Evolutionary conservation across 2,888 invertebrate species (phyloP).

Genomic region (Stratiomys singularior): DNA sequence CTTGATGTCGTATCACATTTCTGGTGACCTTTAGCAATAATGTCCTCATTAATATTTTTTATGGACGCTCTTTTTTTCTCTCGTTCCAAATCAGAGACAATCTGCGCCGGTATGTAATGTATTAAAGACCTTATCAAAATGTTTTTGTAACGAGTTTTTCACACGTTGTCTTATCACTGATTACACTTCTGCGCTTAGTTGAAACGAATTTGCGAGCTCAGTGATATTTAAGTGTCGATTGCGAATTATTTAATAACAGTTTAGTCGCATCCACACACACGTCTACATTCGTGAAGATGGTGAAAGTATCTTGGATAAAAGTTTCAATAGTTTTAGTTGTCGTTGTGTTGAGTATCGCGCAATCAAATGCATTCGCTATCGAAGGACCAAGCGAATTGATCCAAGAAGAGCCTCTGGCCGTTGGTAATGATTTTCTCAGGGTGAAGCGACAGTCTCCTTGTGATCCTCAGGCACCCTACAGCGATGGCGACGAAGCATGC

Average conservation of each 20-base stretch:
- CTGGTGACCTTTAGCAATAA: no score
- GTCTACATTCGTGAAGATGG: not conserved
- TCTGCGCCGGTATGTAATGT: no score
- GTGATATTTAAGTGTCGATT: not conserved
- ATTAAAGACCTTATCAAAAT: no score
- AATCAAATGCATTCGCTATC: not conserved
- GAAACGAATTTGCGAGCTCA: not conserved
- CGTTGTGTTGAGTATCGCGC: not conserved
- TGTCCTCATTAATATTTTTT: no score
- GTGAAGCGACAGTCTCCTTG: not conserved
- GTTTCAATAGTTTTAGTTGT: not conserved
- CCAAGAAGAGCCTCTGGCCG: not conserved
- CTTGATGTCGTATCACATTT: no score
- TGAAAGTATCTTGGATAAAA: not conserved
- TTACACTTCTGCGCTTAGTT: no score
- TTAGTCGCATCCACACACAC: not conserved
- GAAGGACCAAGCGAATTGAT: not conserved
- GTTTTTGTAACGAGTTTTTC: no score
- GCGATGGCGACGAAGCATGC: not conserved
- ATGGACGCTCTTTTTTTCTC: no score
- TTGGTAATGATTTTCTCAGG: not conserved
- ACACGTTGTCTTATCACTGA: no score
- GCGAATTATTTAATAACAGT: not conserved
- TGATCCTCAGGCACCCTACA: not conserved
- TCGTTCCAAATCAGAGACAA: no score